Evolutionary conservation across 2,113 vertebrate genomes (phyloP).

Genomic region (Fulmarus glacialis): DNA sequence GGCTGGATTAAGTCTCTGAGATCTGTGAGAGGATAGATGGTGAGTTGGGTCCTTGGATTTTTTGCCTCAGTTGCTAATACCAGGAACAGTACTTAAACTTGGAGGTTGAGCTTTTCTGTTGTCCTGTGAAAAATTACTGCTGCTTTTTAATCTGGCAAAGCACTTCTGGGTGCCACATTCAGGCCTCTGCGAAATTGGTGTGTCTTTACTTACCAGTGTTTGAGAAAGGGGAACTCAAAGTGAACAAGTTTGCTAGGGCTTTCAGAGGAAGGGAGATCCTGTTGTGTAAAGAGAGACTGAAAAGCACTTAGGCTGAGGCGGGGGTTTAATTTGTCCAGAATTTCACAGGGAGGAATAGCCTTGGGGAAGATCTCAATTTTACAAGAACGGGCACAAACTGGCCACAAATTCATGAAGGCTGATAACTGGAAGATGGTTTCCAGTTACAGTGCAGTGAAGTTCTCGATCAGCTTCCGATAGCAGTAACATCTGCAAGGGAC

Average conservation of each 20-base stretch:
- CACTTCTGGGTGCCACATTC: rapidly evolving
- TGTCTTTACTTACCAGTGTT: background rate
- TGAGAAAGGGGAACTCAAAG: background rate
- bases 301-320: background rate
- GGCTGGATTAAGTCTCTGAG: background rate
- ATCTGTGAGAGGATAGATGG: background rate
- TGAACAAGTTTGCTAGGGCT: background rate
- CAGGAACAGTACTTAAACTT: background rate
- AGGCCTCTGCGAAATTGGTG: background rate
- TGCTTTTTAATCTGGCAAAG: background rate
- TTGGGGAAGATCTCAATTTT: background rate
- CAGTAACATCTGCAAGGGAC: background rate
- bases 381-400: background rate
- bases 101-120: background rate
- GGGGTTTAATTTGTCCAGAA: background rate
- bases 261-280: background rate
- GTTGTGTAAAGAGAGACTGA: background rate
- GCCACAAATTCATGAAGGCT: background rate
- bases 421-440: background rate
- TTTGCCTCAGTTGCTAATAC: background rate
- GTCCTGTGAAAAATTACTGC: background rate
- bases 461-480: background rate
- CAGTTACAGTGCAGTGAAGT: background rate
- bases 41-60: background rate
- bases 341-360: background rate